Evolutionary conservation across 1,140 invertebrate species (phyloP), one percentile per base, ranked within the genome.

Genomic region (Hyphantria cunea): DNA sequence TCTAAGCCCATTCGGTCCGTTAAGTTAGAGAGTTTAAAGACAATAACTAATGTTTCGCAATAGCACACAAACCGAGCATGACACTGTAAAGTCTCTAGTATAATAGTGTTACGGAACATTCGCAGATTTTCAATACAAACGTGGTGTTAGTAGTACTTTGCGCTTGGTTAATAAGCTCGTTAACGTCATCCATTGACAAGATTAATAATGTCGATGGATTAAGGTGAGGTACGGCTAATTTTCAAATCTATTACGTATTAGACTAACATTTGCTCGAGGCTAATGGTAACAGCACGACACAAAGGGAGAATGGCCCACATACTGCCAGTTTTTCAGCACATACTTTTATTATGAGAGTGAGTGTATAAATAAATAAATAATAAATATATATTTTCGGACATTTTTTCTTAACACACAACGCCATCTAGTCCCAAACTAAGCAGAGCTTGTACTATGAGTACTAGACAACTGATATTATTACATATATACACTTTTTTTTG

Each of bases 41-140:
- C 71, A 74, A 74, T 74, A 63, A 64, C 34, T 53, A 37, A 39
- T 51, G 55, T 74, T 67, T 68, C 62, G 64, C 50, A 74, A 74
- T 64, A 41, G 61, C 66, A 49, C 50, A 60, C 60, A 69, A 70
- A 65, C 58, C 42, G 45, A 66, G 60, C 66, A 54, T 72, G 70
- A 69, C 66, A 72, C 49, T 69, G 55, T 66, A 60, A 70, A 61
- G 52, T 42, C 37, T 47, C 42, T 25, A 39, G 3, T 9, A 39
- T 42, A 64, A 70, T 51, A 66, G 64, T 65, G 63, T 70, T 63
- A 51, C 59, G 52, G 58, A 58, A 63, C 56, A 51, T 60, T 60
- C 56, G 34, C 56, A 42, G 41, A 50, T 42, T 60, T 51, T 60
- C 56, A 50, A 60, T 50, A 60, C 47, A 60, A 60, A 48, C 50